Conservation (phyloP, 2,797 vertebrate genomes). For the Chaunax sp. region DNA sequence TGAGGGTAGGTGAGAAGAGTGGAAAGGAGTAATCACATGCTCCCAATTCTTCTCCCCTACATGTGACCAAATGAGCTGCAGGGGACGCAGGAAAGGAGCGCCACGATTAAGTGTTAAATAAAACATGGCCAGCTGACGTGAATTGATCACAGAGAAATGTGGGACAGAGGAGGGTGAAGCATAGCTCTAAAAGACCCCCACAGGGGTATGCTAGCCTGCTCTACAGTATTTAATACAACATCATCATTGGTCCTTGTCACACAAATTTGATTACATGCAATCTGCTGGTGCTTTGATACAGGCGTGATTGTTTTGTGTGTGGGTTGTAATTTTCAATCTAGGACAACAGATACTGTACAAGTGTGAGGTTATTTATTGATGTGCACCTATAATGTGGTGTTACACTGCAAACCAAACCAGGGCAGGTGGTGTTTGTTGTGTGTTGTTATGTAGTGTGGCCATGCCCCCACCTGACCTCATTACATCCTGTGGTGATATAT, state of each 20-base stretch:
- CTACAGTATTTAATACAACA: constrained; percentile 66
- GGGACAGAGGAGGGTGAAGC: constrained; percentile 63
- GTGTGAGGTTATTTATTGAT: constrained; percentile 33
- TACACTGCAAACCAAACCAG: constrained; percentile 31
- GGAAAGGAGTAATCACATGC: constrained; percentile 35
- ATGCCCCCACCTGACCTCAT: constrained; percentile 37
- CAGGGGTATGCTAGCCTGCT: constrained; percentile 48
- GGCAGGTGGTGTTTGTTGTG: constrained; percentile 30
- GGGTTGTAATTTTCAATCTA: constrained; percentile 33
- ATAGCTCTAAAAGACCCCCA: constrained; percentile 62
- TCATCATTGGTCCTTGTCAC: constrained; percentile 73
- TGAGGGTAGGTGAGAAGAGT: neutral
- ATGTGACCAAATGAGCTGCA: constrained; percentile 61
- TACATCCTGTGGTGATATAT: constrained; percentile 32
- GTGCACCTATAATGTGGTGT: constrained; percentile 1
- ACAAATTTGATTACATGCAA: constrained; percentile 63
- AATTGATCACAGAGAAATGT: constrained; percentile 76
- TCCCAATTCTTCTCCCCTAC: constrained; percentile 43
- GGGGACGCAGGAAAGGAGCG: constrained; percentile 40
- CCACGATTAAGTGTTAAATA: constrained; percentile 77
- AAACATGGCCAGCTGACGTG: constrained; percentile 77
- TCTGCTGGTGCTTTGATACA: constrained; percentile 48
- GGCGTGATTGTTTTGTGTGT: constrained; percentile 42
- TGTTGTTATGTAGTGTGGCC: constrained; percentile 11
- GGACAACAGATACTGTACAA: constrained; percentile 32